Evolutionary conservation across 2,888 invertebrate species (phyloP), one percentile per base, ranked within the genome.

Genomic region (Embidobia sp.): DNA sequence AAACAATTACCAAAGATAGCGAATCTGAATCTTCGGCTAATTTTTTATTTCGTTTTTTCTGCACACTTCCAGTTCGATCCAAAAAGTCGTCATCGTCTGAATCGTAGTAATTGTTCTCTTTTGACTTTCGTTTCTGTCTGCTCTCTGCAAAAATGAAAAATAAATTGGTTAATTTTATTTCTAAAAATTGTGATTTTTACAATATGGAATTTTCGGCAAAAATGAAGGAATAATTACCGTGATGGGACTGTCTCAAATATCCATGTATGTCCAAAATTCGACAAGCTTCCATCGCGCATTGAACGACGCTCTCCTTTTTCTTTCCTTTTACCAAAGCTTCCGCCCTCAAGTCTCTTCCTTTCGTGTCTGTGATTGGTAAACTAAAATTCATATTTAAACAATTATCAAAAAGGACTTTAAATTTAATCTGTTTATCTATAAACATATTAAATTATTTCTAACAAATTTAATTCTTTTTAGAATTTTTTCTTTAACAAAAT

Each of bases 61-160:
- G 98, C 15, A 99, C 93, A 63, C 94, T 93, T 0, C 98, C 99
- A 0, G 99, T 99, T 77, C 99, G 91, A 88, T 99, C 99, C 57
- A 97, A 92, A 91, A 96, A 99, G 15, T 95, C 95, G 89, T 99
- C 99, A 74, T 99, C 99, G 85, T 99, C 98, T 0, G 96, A 96
- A 81, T 96, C 96, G 88, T 97, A 97, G 87, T 92, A 97, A 89
- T 98, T 98, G 85, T 98, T 96, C 1, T 95, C 96, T 83, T 95
- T 95, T 82, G 95, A 93, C 80, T 94, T 94, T 6, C 92, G 90
- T 87, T 95, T 96, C 0, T 94, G 92, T 67, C 96, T 94, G n/a
- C 94, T 93, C 0, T 97, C 96, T 95, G 83, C 10, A 80, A 76
- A 3, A 22, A 4, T 22, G 3, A 22, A 22, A 22, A 22, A 46